These are phyloP conservation scores for Micrastur ruficollis DNA, from an alignment of 2,797 vertebrate species.

Conservation along the genomic window DNA sequence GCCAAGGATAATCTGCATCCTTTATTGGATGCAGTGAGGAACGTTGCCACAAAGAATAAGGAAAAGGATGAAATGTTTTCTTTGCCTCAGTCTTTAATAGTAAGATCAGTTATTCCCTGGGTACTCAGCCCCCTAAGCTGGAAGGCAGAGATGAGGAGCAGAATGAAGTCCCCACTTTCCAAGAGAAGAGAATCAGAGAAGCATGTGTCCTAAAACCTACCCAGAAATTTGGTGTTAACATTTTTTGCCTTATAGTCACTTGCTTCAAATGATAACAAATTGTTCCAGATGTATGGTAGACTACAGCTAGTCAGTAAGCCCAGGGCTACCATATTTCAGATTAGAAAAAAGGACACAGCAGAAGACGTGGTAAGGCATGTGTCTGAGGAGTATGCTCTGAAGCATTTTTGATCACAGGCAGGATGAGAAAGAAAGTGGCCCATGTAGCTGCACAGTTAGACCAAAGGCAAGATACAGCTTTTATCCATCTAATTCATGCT, in stretches of 20 bases:
- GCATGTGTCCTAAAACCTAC: not conserved
- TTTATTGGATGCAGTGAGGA: too few relatives aligned
- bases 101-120: too few relatives aligned
- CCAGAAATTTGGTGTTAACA: not conserved
- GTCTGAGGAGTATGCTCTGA: not conserved
- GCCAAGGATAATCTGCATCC: too few relatives aligned
- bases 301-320: not conserved
- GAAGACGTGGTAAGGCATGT: not conserved
- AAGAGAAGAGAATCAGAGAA: not conserved
- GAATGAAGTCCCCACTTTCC: too few relatives aligned
- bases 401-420: not conserved
- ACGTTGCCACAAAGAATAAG: too few relatives aligned
- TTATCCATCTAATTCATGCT: not conserved
- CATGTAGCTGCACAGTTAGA: not conserved
- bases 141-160: too few relatives aligned
- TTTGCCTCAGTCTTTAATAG: too few relatives aligned
- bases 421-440: not conserved
- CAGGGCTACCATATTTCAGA: not conserved
- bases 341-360: not conserved
- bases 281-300: not conserved
- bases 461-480: not conserved
- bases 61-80: too few relatives aligned
- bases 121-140: too few relatives aligned
- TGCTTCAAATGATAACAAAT: not conserved
- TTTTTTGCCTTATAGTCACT: not conserved